phyloP scores from a whole-genome alignment of 2,888 invertebrate species.

The Vesta saturnalis region DNA sequence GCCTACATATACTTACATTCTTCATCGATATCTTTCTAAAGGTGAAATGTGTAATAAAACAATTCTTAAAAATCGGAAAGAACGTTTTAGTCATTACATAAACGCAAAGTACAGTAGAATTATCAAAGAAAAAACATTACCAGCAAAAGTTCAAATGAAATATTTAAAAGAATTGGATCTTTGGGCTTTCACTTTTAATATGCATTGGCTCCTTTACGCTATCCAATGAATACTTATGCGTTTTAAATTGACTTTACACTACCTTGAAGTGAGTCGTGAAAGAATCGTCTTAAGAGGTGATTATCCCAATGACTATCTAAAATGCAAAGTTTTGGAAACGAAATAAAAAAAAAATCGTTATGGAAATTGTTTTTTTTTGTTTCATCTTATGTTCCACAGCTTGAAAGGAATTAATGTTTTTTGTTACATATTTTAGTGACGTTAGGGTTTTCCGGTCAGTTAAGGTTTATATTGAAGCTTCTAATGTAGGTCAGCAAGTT shows the following conservation, averaged over 20 bases:
- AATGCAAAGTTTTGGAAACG: conserved; percentile 8
- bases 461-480: conserved; percentile 8
- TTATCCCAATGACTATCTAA: conserved; percentile 9
- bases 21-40: no score
- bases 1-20: no score
- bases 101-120: background rate
- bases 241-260: background rate
- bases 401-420: background rate
- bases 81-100: no score
- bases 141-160: background rate
- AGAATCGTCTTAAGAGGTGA: background rate
- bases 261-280: background rate
- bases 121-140: background rate
- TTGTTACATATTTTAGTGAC: conserved; percentile 3
- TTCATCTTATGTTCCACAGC: background rate
- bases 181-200: background rate
- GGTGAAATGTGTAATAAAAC: no score
- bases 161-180: background rate
- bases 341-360: background rate
- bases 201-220: background rate
- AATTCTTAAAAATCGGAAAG: no score
- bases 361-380: background rate
- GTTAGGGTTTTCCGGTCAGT: conserved; percentile 11
- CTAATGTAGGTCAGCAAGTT: conserved; percentile 10
- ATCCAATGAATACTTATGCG: conserved; percentile 2